Percentiles rank a stretch among this genome's conserved stretches.
Conservation (phyloP, 2,888 invertebrate genomes). For the Tineola bisselliella region DNA sequence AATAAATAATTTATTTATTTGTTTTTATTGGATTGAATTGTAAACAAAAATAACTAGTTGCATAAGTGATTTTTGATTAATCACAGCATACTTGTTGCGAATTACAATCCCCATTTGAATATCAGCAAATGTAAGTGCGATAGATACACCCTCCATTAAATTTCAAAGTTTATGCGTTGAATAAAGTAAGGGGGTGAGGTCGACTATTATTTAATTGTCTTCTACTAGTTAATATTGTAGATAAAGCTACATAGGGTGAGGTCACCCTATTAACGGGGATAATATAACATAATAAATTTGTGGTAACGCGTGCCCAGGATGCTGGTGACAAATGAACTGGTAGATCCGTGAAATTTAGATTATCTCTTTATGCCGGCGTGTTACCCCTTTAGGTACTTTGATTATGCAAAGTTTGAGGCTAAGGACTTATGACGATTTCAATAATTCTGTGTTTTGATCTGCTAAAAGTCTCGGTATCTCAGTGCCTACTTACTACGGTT, state of each 20-base stretch:
- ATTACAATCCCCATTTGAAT: neutral
- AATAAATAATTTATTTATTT: neutral
- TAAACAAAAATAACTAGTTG: too few species aligned
- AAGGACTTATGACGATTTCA: too few species aligned
- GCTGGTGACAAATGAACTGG: constrained; percentile 63
- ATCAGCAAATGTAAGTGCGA: neutral
- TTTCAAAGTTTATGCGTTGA: constrained; percentile 14
- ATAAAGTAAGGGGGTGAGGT: constrained; percentile 17
- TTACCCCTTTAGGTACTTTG: constrained; percentile 45
- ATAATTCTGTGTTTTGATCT: too few species aligned
- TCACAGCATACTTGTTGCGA: neutral
- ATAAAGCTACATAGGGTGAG: constrained; percentile 41
- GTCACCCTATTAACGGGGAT: constrained; percentile 34
- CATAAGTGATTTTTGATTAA: too few species aligned
- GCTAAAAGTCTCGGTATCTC: too few species aligned
- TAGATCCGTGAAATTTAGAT: constrained; percentile 60
- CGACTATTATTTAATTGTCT: constrained; percentile 43
- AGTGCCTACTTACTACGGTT: too few species aligned
- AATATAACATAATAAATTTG: constrained; percentile 59
- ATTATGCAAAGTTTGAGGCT: constrained; percentile 61
- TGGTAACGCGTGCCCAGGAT: constrained; percentile 57
- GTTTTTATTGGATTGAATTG: neutral
- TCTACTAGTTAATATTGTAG: constrained; percentile 32
- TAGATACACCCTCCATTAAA: neutral
- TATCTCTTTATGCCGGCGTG: constrained; percentile 44